Conservation (phyloP, 2,113 vertebrate species). For the Fregata magnificens region DNA sequence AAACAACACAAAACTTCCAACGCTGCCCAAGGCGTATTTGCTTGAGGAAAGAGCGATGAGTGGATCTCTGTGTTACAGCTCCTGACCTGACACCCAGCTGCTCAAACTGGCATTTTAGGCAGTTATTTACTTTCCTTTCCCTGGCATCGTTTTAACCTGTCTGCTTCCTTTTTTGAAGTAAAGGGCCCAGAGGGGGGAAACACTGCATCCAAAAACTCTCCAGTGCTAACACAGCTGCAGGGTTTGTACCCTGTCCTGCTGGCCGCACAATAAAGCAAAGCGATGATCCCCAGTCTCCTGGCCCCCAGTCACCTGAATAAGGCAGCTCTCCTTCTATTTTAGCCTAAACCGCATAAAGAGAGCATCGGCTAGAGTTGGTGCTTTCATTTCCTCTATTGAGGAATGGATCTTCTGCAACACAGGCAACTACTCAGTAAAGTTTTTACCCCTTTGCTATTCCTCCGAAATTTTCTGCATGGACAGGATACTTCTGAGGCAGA, state of each 20-base stretch:
- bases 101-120: not conserved
- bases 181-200: not conserved
- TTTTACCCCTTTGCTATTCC: not conserved
- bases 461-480: not conserved
- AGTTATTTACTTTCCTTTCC: not conserved
- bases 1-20: not conserved
- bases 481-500: not conserved
- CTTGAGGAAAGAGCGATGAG: not conserved
- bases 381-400: not conserved
- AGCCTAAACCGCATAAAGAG: not conserved
- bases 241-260: not conserved
- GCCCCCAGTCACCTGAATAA: not conserved
- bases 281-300: not conserved
- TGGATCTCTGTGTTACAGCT: not conserved
- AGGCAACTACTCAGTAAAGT: not conserved
- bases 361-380: not conserved
- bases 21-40: not conserved
- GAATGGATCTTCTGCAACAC: not conserved
- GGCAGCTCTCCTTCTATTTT: not conserved
- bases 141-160: not conserved
- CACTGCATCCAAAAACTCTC: not conserved
- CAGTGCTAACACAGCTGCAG: not conserved
- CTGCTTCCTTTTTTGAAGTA: not conserved
- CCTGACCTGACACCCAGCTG: constrained; percentile 22
- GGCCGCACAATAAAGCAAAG: not conserved